phyloP scores from a whole-genome alignment of 2,888 invertebrate genomes.

The Baronia brevicornis region DNA sequence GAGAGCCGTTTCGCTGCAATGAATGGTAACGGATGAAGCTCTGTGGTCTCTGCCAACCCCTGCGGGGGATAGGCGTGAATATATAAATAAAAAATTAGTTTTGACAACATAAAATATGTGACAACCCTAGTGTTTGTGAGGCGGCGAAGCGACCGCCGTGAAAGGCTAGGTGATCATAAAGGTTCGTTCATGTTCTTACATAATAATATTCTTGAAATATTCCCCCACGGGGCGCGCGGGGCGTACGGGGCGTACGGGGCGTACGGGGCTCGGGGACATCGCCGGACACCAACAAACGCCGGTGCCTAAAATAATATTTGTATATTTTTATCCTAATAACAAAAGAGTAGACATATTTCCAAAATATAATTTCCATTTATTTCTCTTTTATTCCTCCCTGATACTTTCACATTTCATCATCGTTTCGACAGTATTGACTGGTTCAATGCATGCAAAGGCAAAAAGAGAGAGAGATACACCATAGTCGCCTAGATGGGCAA shows the following conservation, averaged over 20 bases:
- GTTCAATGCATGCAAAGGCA: too few species aligned
- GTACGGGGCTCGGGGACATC: slow-evolving; percentile 13
- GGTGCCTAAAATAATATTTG: slow-evolving; percentile 10
- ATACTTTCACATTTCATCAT: too few species aligned
- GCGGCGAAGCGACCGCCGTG: slow-evolving; percentile 61
- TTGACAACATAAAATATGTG: slow-evolving; percentile 8
- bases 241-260: slow-evolving; percentile 7
- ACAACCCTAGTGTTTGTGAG: slow-evolving; percentile 45
- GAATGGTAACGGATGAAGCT: too few species aligned
- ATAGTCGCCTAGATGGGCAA: too few species aligned
- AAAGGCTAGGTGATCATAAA: slow-evolving; percentile 73
- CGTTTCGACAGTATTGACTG: too few species aligned
- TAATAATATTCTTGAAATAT: slow-evolving; percentile 72
- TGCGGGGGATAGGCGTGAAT: too few species aligned
- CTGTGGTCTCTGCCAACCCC: too few species aligned
- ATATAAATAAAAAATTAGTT: not conserved
- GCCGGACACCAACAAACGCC: slow-evolving; percentile 4
- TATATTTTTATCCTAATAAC: slow-evolving; percentile 2
- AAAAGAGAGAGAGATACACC: too few species aligned
- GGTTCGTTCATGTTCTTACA: slow-evolving; percentile 73
- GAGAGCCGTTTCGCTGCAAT: too few species aligned
- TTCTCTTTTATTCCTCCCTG: too few species aligned
- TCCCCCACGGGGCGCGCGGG: slow-evolving; percentile 17
- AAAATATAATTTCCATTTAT: not conserved
- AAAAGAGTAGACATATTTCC: slow-evolving; percentile 1